Evolutionary conservation across 2,113 vertebrate species (phyloP), one percentile per base, ranked within the genome.

Genomic region (Cercopithecus mona): DNA sequence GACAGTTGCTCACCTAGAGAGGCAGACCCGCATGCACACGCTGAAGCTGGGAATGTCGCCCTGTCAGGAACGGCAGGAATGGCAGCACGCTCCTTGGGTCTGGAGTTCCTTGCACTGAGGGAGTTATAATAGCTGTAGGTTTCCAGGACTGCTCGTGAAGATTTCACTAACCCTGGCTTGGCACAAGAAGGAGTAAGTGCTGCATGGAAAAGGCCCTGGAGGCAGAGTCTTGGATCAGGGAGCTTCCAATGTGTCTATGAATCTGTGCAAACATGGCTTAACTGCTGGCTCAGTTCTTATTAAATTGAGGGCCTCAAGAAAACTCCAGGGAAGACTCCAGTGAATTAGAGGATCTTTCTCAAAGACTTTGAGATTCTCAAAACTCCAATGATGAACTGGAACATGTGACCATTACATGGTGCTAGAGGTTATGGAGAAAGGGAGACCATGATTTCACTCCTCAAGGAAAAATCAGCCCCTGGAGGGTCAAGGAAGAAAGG

Each of bases 391-490:
- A 8, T 20, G 27, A 75, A 52, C 22, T 22, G 25, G 79, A 40
- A 38, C 20, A 0, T 3, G 0, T 1, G 38, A 13, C 61, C 38
- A 1, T 13, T 23, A 35, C 18, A 0, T 25, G n/a, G 30, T 6
- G 17, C 6, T 50, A 3, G 18, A 95, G n/a, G 61, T 27, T 72
- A 23, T 57, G 32, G 12, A 38, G 40, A 86, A 43, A 25, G 38
- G 32, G 3, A 17, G 2, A 0, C 4, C 2, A 2, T 0, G 12
- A 16, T 43, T 20, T 45, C 20, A 3, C 6, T n/a, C 27, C 30
- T 32, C 5, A 10, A 73, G n/a, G 48, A 72, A 45, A 48, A 25
- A 16, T 5, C 52, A 57, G 52, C 40, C 48, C 35, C 0, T 0
- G 6, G 20, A 70, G 11, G 13, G 2, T 7, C 2, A 2, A 40